Conservation (phyloP, 2,797 vertebrate genomes). For the Rhinogobio ventralis region DNA sequence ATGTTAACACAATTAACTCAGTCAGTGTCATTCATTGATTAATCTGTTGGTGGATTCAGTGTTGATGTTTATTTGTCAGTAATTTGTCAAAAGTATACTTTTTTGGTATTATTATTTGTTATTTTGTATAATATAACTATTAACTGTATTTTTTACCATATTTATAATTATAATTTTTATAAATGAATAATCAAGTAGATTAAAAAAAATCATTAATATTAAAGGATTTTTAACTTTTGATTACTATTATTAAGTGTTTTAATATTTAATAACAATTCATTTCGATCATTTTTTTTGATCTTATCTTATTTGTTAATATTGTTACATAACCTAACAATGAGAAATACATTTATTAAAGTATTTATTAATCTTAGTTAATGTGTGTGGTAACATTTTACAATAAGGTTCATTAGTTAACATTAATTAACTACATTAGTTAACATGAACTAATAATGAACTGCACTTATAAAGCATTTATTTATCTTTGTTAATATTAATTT, state of each 20-base stretch:
- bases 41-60: neutral
- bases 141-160: neutral
- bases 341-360: neutral
- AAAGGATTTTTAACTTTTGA: neutral
- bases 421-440: no score
- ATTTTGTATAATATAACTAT: neutral
- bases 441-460: no score
- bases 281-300: neutral
- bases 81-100: no score
- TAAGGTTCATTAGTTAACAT: no score
- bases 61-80: neutral
- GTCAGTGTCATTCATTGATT: neutral
- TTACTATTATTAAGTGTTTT: neutral
- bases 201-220: neutral
- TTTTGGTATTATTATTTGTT: neutral
- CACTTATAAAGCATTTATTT: no score
- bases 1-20: neutral
- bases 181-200: neutral
- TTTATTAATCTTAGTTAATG: no score
- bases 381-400: no score
- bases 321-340: neutral
- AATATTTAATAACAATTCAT: neutral
- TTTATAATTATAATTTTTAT: neutral
- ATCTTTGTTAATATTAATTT: no score
- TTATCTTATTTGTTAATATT: neutral